Base-by-base conservation (phyloP, 2,113 vertebrate genomes). In the Lynx canadensis region DNA sequence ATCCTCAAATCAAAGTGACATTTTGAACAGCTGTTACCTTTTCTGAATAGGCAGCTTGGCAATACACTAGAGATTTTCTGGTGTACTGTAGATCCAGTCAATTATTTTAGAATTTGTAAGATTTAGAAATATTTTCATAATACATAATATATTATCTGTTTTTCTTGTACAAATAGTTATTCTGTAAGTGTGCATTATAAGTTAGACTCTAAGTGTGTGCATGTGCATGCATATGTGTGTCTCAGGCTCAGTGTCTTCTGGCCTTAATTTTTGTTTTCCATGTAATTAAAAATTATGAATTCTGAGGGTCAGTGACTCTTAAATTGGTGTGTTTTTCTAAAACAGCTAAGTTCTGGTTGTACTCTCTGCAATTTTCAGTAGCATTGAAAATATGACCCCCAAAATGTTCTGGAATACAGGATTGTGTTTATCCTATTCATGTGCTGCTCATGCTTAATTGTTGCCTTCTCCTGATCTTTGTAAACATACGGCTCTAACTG, bases 1-100 rank as follows among this genome's bases (percentile, higher is more conserved):
- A 98, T 98, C 93, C 93, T 97, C 95, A 92, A 97, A 97, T 84
- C 95, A 94, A 98, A 97, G 97, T 98, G 94, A 98, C 95, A 97
- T 97, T 80, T 97, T 80, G 73, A 98, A 97, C 96, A 98, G 98
- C 97, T 98, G 97, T 98, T 98, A 93, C 91, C 96, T 96, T 97
- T 68, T 95, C 92, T 90, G 78, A 97, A 94, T 50, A 97, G 98
- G 98, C 98, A 98, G 82, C 0, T 2, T 98, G 98, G 97, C 97
- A 98, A 97, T 82, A 97, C 50, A 66, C 74, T 57, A 95, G 92
- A 97, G 95, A 98, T 98, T 98, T 98, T 97, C 96, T 98, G 95
- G 71, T 97, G 84, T 98, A 94, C 96, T 98, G 71, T 65, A 94
- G 91, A 97, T 97, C 97, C 93, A 96, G 95, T 96, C 93, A 98